Conservation (phyloP, 2,888 invertebrate species). For the Chloroclysta siterata region DNA sequence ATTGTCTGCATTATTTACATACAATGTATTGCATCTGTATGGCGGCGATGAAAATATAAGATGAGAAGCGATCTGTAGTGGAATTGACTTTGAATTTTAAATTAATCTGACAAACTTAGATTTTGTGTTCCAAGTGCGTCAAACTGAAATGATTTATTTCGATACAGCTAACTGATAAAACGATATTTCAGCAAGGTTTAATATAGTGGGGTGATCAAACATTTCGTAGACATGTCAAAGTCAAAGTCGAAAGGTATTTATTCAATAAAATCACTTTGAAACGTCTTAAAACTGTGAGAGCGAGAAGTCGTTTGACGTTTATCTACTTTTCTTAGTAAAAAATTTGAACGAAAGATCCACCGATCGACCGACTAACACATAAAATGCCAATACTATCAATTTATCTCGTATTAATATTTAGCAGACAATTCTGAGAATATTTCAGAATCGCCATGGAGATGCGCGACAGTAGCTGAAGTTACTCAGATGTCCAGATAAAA, state of each 20-base stretch:
- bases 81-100: slow-evolving; percentile 15
- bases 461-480: slow-evolving; percentile 40
- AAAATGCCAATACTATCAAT: background rate
- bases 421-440: slow-evolving; percentile 47
- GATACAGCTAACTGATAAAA: background rate
- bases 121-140: slow-evolving; percentile 16
- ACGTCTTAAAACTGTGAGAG: no score
- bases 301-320: no score
- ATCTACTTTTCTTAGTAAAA: no score
- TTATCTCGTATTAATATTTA: slow-evolving; percentile 26
- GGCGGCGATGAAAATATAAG: slow-evolving; percentile 21
- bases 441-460: slow-evolving; percentile 50
- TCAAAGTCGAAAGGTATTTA: no score
- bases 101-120: slow-evolving; percentile 3
- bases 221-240: no score
- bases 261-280: no score
- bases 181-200: background rate
- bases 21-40: slow-evolving; percentile 33
- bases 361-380: background rate
- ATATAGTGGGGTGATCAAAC: no score
- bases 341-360: no score
- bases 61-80: slow-evolving; percentile 9
- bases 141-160: background rate
- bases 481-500: slow-evolving; percentile 38
- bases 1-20: slow-evolving; percentile 38